Percentiles rank a stretch among this genome's conserved stretches.
phyloP scores from a whole-genome alignment of 2,113 vertebrate species.

The Labrus mixtus region DNA sequence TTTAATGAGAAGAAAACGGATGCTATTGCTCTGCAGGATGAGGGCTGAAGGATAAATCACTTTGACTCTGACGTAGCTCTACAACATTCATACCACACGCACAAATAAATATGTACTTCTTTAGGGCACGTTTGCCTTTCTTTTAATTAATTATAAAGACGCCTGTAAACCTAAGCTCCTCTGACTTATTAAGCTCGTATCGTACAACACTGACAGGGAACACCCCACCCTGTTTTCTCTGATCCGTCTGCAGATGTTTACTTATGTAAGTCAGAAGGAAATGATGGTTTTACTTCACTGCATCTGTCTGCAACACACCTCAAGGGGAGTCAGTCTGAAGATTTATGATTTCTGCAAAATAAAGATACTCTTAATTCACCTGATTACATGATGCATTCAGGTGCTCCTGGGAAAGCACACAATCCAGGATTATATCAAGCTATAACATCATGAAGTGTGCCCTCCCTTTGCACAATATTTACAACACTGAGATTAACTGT shows the following conservation, averaged over 20 bases:
- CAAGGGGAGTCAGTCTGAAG: no score
- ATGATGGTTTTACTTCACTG: no score
- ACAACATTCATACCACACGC: no score
- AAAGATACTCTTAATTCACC: background rate
- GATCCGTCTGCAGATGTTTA: background rate
- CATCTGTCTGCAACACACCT: background rate
- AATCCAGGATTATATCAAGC: background rate
- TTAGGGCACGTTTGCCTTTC: no score
- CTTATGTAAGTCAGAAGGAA: no score
- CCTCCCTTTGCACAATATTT: background rate
- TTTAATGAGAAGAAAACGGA: slow-evolving; percentile 1
- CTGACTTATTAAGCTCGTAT: background rate
- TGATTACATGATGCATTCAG: background rate
- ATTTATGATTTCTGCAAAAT: no score
- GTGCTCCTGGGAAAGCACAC: background rate
- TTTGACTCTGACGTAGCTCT: background rate
- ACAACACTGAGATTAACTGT: background rate
- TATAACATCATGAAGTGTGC: no score
- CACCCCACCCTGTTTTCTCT: background rate
- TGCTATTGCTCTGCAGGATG: background rate
- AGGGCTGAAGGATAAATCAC: background rate
- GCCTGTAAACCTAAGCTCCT: background rate
- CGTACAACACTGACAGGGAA: slow-evolving; percentile 5
- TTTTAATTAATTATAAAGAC: background rate
- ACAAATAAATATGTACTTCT: no score